phyloP scores from a whole-genome alignment of 1,140 invertebrate genomes.

The Plectus sambesii region DNA sequence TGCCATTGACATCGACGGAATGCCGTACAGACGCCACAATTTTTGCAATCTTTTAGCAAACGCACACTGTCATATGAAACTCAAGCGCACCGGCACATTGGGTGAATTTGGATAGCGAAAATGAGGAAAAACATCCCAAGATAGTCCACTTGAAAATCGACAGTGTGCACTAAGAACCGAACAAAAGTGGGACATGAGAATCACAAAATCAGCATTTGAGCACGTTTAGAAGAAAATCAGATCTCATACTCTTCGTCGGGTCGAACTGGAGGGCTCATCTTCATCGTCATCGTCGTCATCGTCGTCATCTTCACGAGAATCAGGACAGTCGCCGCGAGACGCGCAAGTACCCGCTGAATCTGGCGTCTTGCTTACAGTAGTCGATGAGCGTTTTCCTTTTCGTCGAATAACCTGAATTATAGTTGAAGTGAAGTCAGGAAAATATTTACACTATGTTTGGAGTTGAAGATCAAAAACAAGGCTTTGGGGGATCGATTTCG shows the following conservation, averaged over 20 bases:
- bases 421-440: not conserved
- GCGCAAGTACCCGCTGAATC: constrained; percentile 6
- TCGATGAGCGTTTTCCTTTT: constrained; percentile 1
- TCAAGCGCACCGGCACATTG: too few species aligned
- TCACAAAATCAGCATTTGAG: not conserved
- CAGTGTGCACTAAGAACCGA: constrained; percentile 14
- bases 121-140: constrained; percentile 14
- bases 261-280: constrained; percentile 17
- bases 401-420: constrained; percentile 3
- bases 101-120: constrained; percentile 12
- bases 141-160: constrained; percentile 8
- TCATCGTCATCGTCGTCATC: constrained; percentile 36
- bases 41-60: too few species aligned
- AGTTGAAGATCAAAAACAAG: constrained; percentile 39
- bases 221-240: not conserved
- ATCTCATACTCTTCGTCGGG: constrained; percentile 14
- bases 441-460: not conserved
- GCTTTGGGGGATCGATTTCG: constrained; percentile 37
- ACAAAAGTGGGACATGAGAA: not conserved
- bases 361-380: not conserved
- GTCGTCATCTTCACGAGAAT: constrained; percentile 26
- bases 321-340: constrained; percentile 43
- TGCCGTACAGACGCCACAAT: too few species aligned
- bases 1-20: too few species aligned
- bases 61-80: too few species aligned